phyloP scores from a whole-genome alignment of 2,113 vertebrate species.

The Poeciliopsis turrubarensis region DNA sequence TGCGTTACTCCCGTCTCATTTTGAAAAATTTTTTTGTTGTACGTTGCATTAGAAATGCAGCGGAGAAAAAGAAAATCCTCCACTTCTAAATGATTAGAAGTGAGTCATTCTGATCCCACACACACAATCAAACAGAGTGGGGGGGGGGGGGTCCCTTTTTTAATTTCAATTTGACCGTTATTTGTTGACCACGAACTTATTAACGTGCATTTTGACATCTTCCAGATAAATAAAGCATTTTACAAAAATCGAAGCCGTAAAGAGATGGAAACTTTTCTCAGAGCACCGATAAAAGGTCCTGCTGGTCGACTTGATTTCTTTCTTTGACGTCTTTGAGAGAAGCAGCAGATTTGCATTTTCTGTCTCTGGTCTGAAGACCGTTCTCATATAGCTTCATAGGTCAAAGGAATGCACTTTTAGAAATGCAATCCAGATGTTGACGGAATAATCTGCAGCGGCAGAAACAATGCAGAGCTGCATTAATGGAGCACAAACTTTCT shows the following conservation, averaged over 20 bases:
- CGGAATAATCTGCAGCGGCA: neutral
- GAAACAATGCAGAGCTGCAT: slow-evolving; percentile 7
- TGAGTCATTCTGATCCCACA: neutral
- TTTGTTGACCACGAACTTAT: neutral
- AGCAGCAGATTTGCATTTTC: neutral
- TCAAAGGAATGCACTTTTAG: slow-evolving; percentile 6
- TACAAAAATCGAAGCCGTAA: no score
- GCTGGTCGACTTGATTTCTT: neutral
- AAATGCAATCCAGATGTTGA: slow-evolving; percentile 43
- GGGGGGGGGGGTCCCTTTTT: neutral
- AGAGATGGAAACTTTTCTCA: no score
- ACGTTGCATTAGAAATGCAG: no score
- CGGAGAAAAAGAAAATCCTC: no score
- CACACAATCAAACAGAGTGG: neutral
- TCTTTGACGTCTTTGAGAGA: neutral
- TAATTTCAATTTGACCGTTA: neutral
- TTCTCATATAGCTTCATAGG: neutral
- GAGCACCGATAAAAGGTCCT: no score
- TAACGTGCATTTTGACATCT: neutral
- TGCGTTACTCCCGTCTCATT: no score
- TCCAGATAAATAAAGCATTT: neutral
- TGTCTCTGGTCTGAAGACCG: neutral
- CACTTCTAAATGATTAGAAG: no score
- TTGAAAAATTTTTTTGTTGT: no score
- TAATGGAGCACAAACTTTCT: neutral